phyloP scores from a whole-genome alignment of 2,797 vertebrate species.

The Tympanoctomys barrerae region DNA sequence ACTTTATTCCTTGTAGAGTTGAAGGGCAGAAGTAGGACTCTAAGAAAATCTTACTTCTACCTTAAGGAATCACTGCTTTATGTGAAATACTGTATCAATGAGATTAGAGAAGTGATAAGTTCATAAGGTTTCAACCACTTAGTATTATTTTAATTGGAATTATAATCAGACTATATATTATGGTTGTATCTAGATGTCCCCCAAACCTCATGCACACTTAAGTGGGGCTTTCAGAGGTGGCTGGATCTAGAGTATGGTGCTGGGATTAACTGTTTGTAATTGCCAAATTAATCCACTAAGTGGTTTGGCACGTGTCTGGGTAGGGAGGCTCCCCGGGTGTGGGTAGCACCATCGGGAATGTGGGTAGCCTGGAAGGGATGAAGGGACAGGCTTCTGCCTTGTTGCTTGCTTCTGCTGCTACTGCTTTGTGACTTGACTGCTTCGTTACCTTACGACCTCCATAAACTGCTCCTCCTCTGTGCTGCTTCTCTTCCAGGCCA shows the following conservation, averaged over 20 bases:
- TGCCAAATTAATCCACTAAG: neutral
- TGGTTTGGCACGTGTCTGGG: neutral
- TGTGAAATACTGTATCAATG: conserved; percentile 36
- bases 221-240: neutral
- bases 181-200: neutral
- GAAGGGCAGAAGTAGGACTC: neutral
- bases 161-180: conserved; percentile 3
- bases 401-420: neutral
- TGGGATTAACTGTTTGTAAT: neutral
- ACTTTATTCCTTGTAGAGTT: too few relatives aligned
- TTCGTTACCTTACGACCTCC: neutral
- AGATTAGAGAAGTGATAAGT: conserved; percentile 31
- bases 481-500: neutral
- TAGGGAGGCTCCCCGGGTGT: neutral
- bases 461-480: neutral
- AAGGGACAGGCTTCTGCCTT: neutral
- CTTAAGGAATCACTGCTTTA: conserved; percentile 8
- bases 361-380: neutral
- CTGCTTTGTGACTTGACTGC: neutral
- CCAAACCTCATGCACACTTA: neutral
- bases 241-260: neutral
- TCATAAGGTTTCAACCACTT: conserved; percentile 16
- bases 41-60: neutral
- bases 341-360: neutral
- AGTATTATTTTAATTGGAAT: conserved; percentile 8